phyloP scores from a whole-genome alignment of 2,113 vertebrate genomes.

The Gambusia holbrooki region DNA sequence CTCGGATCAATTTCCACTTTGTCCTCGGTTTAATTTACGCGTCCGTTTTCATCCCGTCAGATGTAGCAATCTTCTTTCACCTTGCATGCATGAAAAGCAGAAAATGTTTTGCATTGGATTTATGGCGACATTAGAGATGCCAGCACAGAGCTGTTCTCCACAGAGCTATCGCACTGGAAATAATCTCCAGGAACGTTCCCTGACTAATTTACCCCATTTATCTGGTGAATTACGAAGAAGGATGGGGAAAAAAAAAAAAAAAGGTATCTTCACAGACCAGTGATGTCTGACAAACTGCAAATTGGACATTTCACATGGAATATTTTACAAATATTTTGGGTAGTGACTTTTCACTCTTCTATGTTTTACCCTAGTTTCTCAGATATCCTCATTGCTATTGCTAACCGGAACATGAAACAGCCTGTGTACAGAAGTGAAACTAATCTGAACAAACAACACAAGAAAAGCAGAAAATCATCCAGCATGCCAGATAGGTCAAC shows the following conservation, averaged over 20 bases:
- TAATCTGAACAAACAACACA: background rate
- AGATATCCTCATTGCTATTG: background rate
- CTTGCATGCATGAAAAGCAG: background rate
- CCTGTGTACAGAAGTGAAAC: background rate
- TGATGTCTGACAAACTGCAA: background rate
- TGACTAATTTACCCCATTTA: background rate
- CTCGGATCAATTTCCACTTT: conserved; percentile 41
- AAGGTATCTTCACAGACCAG: background rate
- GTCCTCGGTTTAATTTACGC: conserved; percentile 28
- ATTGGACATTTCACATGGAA: background rate
- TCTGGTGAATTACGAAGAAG: background rate
- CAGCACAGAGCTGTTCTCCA: background rate
- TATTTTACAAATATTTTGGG: background rate
- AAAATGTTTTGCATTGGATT: conserved; percentile 1
- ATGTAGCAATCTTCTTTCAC: conserved; percentile 1
- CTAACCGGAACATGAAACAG: background rate
- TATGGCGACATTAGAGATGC: background rate
- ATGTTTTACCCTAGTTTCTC: background rate
- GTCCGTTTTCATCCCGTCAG: conserved; percentile 28
- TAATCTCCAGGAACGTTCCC: background rate
- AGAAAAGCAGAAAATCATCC: background rate
- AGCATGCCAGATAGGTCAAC: background rate
- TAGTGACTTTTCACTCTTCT: background rate
- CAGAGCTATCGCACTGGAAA: background rate
- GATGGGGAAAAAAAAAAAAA: background rate